Evolutionary conservation across 2,797 vertebrate species (phyloP), one percentile per base, ranked within the genome.

Genomic region (Threskiornis aethiopicus): DNA sequence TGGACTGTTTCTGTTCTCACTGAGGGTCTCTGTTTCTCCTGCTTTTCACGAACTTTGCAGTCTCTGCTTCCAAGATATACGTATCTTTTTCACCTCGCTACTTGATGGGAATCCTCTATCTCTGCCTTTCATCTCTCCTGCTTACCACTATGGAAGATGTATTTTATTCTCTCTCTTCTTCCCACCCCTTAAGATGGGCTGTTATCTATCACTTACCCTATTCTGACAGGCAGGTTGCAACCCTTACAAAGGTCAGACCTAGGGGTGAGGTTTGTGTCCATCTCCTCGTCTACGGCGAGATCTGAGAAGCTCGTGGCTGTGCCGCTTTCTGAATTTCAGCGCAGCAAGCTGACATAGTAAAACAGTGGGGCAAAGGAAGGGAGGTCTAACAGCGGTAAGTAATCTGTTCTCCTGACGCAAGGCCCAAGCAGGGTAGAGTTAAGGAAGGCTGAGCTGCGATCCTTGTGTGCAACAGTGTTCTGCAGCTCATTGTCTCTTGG

Each of bases 111-210:
- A 57, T 91, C 59, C 37, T 87, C 81, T 80, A 31, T 83, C 61
- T 89, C 81, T 96, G 91, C 72, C 91, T 96, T 96, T 96, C 89
- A 94, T 95, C 82, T 96, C 54, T 87, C 33, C 59, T 66, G 33
- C 64, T 79, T 91, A 42, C 20, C 57, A 42, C 52, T 78, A 77
- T 58, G 25, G 41, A 93, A 89, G 59, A 84, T 6, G 18, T 28
- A 47, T 87, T 95, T 96, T 92, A 88, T 93, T 82, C 65, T 28
- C 37, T 67, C 42, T 79, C 19, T 57, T 75, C 65, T 87, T 86
- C 51, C 69, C n/a, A 33, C 20, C 58, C n/a, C 79, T 87, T 73
- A 52, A 49, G 89, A 90, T 42, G 81, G 19, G 26, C 94, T 95
- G 90, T 89, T 96, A 90, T 89, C 75, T 92, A 37, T 92, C 90